phyloP scores from a whole-genome alignment of 37 sponge, comb jelly and placozoan species.

The Crambe crambe region DNA sequence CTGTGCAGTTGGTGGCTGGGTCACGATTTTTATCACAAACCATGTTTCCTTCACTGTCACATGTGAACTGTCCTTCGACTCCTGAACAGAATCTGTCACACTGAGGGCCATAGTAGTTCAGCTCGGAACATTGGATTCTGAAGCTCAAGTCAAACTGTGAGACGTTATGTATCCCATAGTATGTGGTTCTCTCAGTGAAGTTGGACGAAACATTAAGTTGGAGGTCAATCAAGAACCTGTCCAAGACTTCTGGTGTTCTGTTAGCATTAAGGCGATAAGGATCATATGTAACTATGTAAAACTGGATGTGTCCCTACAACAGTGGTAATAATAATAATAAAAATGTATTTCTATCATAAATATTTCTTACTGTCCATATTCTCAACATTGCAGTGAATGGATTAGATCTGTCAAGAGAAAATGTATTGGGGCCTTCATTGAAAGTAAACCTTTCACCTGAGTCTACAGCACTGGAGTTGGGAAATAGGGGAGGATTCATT shows the following conservation, averaged over 20 bases:
- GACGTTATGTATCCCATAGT: neutral
- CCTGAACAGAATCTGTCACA: neutral
- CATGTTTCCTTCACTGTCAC: neutral
- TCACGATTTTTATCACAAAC: neutral
- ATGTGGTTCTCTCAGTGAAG: neutral
- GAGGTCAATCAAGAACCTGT: neutral
- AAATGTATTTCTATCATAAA: too few relatives aligned
- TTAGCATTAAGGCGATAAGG: neutral
- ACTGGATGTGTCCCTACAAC: neutral
- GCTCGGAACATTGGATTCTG: slow-evolving; percentile 3
- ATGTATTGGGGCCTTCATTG: too few relatives aligned
- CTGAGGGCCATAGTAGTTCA: slow-evolving; percentile 3
- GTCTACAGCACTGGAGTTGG: too few relatives aligned
- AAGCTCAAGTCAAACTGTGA: neutral
- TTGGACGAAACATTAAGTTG: neutral
- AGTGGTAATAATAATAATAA: too few relatives aligned
- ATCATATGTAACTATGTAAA: neutral
- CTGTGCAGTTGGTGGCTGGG: neutral
- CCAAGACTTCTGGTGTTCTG: neutral
- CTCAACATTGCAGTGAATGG: neutral
- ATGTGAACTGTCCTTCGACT: neutral
- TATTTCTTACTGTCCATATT: neutral
- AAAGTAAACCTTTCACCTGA: too few relatives aligned
- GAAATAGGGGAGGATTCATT: too few relatives aligned
- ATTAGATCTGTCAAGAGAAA: neutral